Percentiles rank a stretch among this genome's conserved stretches.
Evolutionary conservation across 2,888 invertebrate species (phyloP).

Genomic region (Ichneumon xanthorius): DNA sequence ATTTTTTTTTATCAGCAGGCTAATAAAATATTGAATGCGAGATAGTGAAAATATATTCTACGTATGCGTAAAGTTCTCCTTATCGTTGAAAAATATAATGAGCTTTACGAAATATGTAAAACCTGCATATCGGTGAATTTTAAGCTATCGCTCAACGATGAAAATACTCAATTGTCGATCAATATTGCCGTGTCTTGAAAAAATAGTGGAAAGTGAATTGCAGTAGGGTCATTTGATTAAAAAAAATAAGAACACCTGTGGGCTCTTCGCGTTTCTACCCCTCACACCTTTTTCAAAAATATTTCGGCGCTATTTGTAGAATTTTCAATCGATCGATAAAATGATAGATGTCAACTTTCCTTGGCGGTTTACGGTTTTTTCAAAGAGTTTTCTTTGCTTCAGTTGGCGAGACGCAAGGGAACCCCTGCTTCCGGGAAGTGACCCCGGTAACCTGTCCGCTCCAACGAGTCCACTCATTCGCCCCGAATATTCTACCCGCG

Average conservation of each 20-base stretch:
- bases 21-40: no score
- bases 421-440: conserved; percentile 79
- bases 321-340: not conserved
- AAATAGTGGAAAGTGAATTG: conserved; percentile 6
- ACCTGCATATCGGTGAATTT: no score
- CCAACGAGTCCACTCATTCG: conserved; percentile 25
- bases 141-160: not conserved
- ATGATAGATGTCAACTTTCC: not conserved
- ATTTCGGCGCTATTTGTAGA: not conserved
- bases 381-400: conserved; percentile 52
- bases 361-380: not conserved
- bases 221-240: not conserved
- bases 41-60: no score
- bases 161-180: not conserved
- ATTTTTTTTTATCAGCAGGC: no score
- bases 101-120: no score
- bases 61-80: no score
- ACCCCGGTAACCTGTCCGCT: conserved; percentile 73
- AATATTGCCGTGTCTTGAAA: not conserved
- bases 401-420: conserved; percentile 41
- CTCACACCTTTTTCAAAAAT: conserved; percentile 20
- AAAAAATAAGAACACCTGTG: conserved; percentile 37
- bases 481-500: conserved; percentile 20
- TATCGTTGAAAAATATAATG: no score
- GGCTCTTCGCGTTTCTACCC: conserved; percentile 34